Evolutionary conservation across 1,140 invertebrate species (phyloP).

Genomic region (Drosophila persimilis): DNA sequence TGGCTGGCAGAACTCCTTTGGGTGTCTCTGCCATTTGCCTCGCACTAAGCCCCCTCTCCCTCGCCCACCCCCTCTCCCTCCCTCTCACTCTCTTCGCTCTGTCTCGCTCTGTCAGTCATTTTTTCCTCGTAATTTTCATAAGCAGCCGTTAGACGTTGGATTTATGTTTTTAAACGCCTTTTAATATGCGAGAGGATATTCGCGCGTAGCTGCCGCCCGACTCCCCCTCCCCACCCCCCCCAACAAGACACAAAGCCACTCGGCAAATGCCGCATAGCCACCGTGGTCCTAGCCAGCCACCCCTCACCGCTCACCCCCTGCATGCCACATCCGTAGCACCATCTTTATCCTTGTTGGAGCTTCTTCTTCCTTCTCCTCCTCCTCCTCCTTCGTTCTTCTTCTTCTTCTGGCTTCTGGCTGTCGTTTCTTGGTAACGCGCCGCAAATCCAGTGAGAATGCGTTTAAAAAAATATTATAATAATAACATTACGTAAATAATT

Average conservation of each 20-base stretch:
- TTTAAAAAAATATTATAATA: conserved; percentile 82
- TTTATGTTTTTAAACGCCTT: conserved; percentile 82
- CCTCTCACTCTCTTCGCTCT: conserved; percentile 9
- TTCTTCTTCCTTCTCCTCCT: not conserved
- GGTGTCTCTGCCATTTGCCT: conserved; percentile 63
- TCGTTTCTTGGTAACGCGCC: conserved; percentile 47
- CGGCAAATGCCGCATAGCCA: conserved; percentile 71
- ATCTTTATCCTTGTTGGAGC: not conserved
- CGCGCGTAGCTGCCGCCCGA: conserved; percentile 57
- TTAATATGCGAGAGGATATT: conserved; percentile 81
- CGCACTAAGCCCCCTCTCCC: conserved; percentile 24
- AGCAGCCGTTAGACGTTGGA: conserved; percentile 81
- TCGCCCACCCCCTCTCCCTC: conserved; percentile 15
- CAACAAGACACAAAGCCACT: conserved; percentile 74
- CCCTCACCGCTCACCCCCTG: not conserved
- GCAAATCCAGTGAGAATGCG: conserved; percentile 80
- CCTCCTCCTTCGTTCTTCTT: conserved; percentile 6
- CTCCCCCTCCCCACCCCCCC: not conserved
- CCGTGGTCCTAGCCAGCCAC: conserved; percentile 50
- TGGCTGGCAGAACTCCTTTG: conserved; percentile 67
- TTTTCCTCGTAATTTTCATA: conserved; percentile 82
- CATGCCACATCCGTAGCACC: not conserved
- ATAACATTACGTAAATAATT: conserved; percentile 82
- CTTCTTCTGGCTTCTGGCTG: conserved; percentile 28
- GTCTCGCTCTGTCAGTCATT: conserved; percentile 62